These are phyloP conservation scores for Eristalis arbustorum DNA, from an alignment of 2,888 invertebrate species.

Conservation along the genomic window DNA sequence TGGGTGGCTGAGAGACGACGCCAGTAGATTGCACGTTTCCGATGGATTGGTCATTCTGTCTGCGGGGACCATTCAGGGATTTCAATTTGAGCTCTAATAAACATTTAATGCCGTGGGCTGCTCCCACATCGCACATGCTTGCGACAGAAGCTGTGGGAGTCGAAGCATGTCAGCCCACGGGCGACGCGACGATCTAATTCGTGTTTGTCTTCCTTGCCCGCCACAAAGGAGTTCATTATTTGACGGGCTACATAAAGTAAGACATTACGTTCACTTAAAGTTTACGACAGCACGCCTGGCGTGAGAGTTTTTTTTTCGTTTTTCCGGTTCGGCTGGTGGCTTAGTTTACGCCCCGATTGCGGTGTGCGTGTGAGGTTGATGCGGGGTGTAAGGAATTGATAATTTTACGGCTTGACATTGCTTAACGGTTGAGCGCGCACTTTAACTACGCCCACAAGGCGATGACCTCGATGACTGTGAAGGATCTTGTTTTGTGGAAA, in stretches of 20 bases:
- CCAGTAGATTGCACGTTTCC: neutral
- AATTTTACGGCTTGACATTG: too few relatives aligned
- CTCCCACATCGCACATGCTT: too few relatives aligned
- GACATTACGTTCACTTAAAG: slow-evolving; percentile 31
- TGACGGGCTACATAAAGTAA: slow-evolving; percentile 21
- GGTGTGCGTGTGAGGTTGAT: too few relatives aligned
- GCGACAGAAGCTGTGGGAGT: neutral
- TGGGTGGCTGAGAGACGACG: neutral
- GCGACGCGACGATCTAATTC: neutral
- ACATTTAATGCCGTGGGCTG: neutral
- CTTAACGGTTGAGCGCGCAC: too few relatives aligned
- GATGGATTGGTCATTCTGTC: neutral
- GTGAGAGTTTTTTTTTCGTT: neutral
- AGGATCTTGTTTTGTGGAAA: too few relatives aligned
- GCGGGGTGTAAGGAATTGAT: too few relatives aligned
- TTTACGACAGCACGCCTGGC: slow-evolving; percentile 11
- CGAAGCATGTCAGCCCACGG: neutral
- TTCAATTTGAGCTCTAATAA: neutral
- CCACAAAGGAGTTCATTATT: slow-evolving; percentile 14
- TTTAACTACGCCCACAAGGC: too few relatives aligned
- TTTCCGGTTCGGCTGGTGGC: neutral
- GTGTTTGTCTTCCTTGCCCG: neutral
- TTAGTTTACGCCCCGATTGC: too few relatives aligned
- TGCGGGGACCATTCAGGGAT: neutral
- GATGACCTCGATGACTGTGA: too few relatives aligned